These are phyloP conservation scores for Athrips mouffetella DNA, from an alignment of 2,888 invertebrate species.

Conservation along the genomic window DNA sequence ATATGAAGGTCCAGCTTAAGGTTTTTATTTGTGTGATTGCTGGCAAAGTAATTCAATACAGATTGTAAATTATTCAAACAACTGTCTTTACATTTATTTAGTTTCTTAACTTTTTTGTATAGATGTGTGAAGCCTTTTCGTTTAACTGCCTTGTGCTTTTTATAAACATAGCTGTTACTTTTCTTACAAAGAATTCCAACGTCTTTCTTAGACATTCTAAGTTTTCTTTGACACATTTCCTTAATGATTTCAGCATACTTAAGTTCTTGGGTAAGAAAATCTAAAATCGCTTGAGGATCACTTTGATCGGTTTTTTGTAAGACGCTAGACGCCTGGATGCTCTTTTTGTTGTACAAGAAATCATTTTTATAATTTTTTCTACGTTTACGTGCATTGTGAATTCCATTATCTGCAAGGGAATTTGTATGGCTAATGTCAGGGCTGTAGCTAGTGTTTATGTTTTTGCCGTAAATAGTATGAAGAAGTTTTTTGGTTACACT, in stretches of 20 bases:
- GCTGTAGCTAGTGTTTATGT: not conserved
- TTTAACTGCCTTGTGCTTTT: not conserved
- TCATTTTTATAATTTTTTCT: not conserved
- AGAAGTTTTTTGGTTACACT: not conserved
- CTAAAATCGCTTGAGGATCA: constrained; percentile 27
- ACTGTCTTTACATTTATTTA: constrained; percentile 22
- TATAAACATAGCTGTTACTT: not conserved
- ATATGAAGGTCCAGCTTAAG: constrained; percentile 53
- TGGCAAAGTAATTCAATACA: constrained; percentile 44
- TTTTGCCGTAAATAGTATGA: not conserved
- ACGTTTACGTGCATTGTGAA: not conserved
- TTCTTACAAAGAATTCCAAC: not conserved
- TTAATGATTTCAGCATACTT: constrained; percentile 11
- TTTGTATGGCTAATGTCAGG: not conserved
- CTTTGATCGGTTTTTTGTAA: constrained; percentile 24
- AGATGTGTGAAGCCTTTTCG: constrained; percentile 35
- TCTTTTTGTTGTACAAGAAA: constrained; percentile 8
- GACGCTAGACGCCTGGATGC: constrained; percentile 10
- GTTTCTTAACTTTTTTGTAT: constrained; percentile 33
- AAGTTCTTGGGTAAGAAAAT: constrained; percentile 27
- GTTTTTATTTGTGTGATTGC: constrained; percentile 37
- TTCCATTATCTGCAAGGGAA: not conserved
- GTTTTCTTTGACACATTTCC: not conserved
- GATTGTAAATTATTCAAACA: constrained; percentile 39
- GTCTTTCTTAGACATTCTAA: not conserved